A percentile compares a stretch with the other conserved stretches of the same genome.
Evolutionary conservation across 2,113 vertebrate species (phyloP).

Genomic region (Rutilus rutilus): DNA sequence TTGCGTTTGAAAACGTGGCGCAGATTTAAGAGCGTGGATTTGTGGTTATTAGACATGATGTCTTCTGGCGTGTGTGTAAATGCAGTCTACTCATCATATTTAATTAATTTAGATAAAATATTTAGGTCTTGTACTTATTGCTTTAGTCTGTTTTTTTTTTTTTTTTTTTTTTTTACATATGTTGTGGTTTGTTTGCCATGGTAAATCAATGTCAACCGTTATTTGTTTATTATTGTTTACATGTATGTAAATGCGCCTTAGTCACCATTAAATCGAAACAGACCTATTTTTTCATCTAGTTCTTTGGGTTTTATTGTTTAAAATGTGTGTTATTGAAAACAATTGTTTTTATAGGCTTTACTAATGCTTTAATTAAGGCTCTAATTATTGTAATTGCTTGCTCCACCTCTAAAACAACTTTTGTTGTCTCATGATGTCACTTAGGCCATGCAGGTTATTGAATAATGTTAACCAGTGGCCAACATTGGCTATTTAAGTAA

Average conservation of each 20-base stretch:
- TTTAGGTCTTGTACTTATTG: background rate
- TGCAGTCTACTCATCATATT: too few relatives aligned
- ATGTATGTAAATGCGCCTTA: too few relatives aligned
- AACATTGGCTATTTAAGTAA: background rate
- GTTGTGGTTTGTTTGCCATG: background rate
- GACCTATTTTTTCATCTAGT: background rate
- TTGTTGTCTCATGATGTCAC: background rate
- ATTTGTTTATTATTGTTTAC: background rate
- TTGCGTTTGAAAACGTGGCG: slow-evolving; percentile 25
- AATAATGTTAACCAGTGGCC: too few relatives aligned
- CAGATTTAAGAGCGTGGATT: background rate
- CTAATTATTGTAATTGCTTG: background rate
- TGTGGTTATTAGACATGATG: background rate
- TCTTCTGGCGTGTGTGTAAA: too few relatives aligned
- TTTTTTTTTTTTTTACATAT: background rate
- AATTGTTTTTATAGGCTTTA: background rate
- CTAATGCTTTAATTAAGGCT: background rate
- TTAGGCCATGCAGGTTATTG: background rate
- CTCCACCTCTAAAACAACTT: background rate
- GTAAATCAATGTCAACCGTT: background rate
- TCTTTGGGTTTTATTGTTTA: background rate
- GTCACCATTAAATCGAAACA: background rate
- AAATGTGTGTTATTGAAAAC: background rate
- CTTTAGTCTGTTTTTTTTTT: background rate
- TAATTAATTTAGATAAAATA: background rate